Evolutionary conservation across 2,888 invertebrate genomes (phyloP), one percentile per base, ranked within the genome.

Genomic region (Rhyacophila evoluta): DNA sequence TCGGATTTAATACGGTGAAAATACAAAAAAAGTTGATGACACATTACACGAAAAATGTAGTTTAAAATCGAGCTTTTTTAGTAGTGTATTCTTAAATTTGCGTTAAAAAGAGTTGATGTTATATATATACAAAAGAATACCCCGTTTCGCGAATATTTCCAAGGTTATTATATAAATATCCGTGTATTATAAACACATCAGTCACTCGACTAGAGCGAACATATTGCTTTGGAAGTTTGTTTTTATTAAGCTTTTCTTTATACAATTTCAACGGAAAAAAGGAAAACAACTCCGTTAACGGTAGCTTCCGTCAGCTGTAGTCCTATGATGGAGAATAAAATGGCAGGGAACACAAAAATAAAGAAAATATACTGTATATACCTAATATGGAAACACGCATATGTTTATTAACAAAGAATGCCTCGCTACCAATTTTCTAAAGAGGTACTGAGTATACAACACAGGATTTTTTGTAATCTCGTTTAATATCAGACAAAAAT

Each of bases 211-310:
- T 55, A 25, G 19, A 55, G 55, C 15, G 19, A 55, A 25, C 55
- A 55, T 55, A 55, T 55, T 55, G 55, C 55, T 15, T 55, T 19
- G 19, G 19, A 55, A 55, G 55, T 55, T 55, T 55, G 55, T 55
- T 55, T 55, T 55, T 55, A 55, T 55, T 55, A 55, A 55, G 55
- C 19, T 55, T 55, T 55, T 55, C 55, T 55, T 25, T 25, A 55
- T 55, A 55, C 25, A 55, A 55, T 55, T 55, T 55, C 55, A 55
- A 33, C 8, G 19, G 55, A 19, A 55, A 55, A 55, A 55, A 19
- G 55, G 55, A 55, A 55, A 55, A 55, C 55, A 55, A 55, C 55
- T 55, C 55, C 55, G 55, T 55, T 55, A 55, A 55, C 55, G 55
- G 12, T 10, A 55, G 19, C 55, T 55, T 55, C 55, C 55, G 55